These are phyloP conservation scores for Ormyrus pomaceus DNA, from an alignment of 2,888 invertebrate species.

Conservation along the genomic window DNA sequence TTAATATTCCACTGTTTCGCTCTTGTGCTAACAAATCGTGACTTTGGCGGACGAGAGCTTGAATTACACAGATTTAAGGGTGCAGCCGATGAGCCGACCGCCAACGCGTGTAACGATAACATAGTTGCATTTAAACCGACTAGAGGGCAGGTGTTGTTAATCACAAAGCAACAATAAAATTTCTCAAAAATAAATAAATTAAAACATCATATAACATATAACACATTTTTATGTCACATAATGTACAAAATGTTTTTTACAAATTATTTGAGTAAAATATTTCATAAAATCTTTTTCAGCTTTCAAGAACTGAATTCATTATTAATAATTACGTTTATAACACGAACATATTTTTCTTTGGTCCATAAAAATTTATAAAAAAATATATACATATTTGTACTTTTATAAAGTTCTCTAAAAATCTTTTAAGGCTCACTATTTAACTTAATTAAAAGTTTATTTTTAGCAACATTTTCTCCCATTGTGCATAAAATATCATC, in stretches of 20 bases:
- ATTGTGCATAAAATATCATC: slow-evolving; percentile 83
- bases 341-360: too few species aligned
- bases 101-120: background rate
- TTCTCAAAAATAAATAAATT: too few species aligned
- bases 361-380: too few species aligned
- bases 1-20: too few species aligned
- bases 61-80: slow-evolving; percentile 37
- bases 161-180: too few species aligned
- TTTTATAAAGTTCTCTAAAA: background rate
- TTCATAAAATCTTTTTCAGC: too few species aligned
- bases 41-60: slow-evolving; percentile 26
- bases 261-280: too few species aligned
- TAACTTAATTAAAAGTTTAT: slow-evolving; percentile 75
- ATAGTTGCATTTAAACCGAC: slow-evolving; percentile 6
- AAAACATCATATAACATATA: too few species aligned
- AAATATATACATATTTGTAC: background rate
- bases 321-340: too few species aligned
- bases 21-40: slow-evolving; percentile 11
- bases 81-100: background rate
- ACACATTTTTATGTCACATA: too few species aligned
- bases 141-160: slow-evolving; percentile 37
- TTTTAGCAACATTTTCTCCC: slow-evolving; percentile 91
- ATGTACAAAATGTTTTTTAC: too few species aligned
- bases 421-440: slow-evolving; percentile 7
- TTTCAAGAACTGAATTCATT: too few species aligned